Percentiles rank a stretch among this genome's conserved stretches.
Evolutionary conservation across 2,888 invertebrate genomes (phyloP).

Genomic region (Mylabris sibirica): DNA sequence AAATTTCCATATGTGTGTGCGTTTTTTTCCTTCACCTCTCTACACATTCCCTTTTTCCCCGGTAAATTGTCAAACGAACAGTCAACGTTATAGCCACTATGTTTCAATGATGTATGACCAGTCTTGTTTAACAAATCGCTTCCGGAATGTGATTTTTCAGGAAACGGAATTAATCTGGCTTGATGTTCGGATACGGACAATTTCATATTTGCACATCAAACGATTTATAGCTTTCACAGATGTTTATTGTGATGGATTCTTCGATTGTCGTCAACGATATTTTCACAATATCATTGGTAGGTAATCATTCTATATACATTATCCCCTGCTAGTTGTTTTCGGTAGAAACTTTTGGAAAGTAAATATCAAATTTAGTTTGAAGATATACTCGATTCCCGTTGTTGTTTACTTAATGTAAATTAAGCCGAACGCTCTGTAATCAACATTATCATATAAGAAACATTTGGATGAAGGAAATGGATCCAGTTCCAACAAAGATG

Average conservation of each 20-base stretch:
- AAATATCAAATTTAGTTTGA: neutral
- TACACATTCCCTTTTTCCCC: neutral
- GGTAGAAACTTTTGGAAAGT: neutral
- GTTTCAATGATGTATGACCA: neutral
- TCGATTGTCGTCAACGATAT: neutral
- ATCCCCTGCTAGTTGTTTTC: neutral
- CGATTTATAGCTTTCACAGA: conserved; percentile 3
- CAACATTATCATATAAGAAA: neutral
- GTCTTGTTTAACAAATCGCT: neutral
- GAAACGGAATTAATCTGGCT: neutral
- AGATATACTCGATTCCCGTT: neutral
- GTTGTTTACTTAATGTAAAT: conserved; percentile 5
- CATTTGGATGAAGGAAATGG: neutral
- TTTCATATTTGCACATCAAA: conserved; percentile 9
- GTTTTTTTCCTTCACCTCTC: neutral
- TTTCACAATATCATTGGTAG: neutral
- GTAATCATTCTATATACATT: neutral
- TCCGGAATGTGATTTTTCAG: neutral
- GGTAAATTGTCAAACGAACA: neutral
- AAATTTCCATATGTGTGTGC: neutral
- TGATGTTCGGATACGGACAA: neutral
- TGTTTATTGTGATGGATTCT: neutral
- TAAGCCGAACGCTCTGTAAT: neutral
- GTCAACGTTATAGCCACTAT: neutral
- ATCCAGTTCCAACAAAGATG: neutral